phyloP scores from a whole-genome alignment of 30 jellyfish, hydroid and myxozoan species.

The Catostylus mosaicus region DNA sequence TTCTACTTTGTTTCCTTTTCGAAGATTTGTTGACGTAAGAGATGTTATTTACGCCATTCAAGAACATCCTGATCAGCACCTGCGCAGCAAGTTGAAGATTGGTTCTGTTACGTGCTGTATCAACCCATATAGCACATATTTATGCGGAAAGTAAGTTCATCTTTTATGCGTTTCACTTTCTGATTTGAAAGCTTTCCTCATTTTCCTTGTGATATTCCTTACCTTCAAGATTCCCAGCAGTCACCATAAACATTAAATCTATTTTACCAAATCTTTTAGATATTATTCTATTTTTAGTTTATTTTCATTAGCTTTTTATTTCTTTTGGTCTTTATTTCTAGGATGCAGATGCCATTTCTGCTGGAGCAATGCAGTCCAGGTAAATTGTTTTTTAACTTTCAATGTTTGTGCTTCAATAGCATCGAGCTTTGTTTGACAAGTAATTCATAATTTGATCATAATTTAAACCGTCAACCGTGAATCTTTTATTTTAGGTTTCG shows the following conservation, averaged over 20 bases:
- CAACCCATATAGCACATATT: constrained; percentile 28
- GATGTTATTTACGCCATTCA: constrained; percentile 56
- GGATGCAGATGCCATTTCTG: constrained; percentile 49
- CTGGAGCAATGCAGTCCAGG: constrained; percentile 62
- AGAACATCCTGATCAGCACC: constrained; percentile 50
- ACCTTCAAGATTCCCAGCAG: no score
- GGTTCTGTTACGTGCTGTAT: constrained; percentile 75
- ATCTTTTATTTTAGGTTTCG: constrained; percentile 44
- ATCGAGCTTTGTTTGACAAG: no score
- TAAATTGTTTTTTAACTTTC: no score
- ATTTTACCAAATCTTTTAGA: no score
- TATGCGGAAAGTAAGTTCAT: constrained; percentile 56
- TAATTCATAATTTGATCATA: no score
- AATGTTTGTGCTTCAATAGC: no score
- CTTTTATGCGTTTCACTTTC: not conserved
- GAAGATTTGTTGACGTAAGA: constrained; percentile 43
- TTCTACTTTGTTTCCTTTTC: not conserved
- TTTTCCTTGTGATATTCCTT: not conserved
- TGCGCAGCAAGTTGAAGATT: constrained; percentile 46
- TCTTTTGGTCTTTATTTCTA: not conserved
- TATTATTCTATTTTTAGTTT: no score
- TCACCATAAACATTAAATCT: no score
- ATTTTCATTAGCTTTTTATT: not conserved
- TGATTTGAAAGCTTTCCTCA: not conserved
- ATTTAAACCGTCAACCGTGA: no score